Evolutionary conservation across 2,113 vertebrate genomes (phyloP), one percentile per base, ranked within the genome.

Genomic region (human): DNA sequence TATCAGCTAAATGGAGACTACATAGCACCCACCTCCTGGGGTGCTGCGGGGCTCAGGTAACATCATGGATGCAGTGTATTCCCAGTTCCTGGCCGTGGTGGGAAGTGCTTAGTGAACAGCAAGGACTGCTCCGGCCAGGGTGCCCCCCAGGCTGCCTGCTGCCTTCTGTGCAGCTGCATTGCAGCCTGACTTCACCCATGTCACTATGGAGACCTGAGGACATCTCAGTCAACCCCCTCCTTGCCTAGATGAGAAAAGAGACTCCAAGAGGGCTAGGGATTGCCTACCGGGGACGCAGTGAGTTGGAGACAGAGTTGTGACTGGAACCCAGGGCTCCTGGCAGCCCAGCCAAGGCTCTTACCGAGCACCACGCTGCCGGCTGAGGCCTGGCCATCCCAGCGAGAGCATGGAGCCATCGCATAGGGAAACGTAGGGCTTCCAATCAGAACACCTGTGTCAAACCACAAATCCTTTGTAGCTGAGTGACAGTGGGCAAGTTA

Each of bases 321-420:
- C 17, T 35, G 22, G 79, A 90, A 45, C 23, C 32, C n/a, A 5
- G 87, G 57, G n/a, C 22, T 61, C 12, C n/a, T 4, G 48, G 68
- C 35, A 20, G 73, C 57, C 57, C 5, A 6, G 32, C 20, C 52
- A 3, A 20, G 18, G 68, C n/a, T 73, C 0, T 73, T 13, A 5
- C 55, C 8, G 7, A 14, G 22, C 0, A 4, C 32, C 81, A 50
- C 9, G 18, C 43, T 43, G 23, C 55, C 23, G 17, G 80, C 68
- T 3, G 35, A 57, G 40, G 45, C 25, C n/a, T 22, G 57, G 79
- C 38, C 38, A 5, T 14, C 48, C n/a, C 25, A 78, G 59, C 2
- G 3, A 68, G 79, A 18, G 3, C 4, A 6, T 6, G 7, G 45
- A 0, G 0, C 32, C 4, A 1, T 12, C 0, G 14, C 4, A 18